Evolutionary conservation across 2,797 vertebrate genomes (phyloP).

Genomic region (Podarcis siculus): DNA sequence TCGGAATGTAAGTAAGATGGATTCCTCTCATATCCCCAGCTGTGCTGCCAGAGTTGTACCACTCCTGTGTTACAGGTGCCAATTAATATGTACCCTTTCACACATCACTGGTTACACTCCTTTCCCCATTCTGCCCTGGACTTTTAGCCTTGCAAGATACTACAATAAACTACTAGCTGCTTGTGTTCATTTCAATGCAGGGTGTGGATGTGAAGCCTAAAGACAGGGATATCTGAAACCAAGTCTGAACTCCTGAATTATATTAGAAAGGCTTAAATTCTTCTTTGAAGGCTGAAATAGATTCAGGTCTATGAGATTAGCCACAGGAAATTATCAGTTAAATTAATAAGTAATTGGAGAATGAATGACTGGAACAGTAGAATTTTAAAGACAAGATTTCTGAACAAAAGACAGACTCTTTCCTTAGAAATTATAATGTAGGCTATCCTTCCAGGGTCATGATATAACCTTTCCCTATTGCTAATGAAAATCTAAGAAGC

Average conservation of each 20-base stretch:
- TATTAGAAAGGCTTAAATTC: constrained; percentile 66
- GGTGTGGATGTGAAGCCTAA: constrained; percentile 53
- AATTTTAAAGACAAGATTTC: constrained; percentile 51
- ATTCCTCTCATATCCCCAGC: too few species aligned
- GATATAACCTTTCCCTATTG: constrained; percentile 22
- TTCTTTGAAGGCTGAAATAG: constrained; percentile 64
- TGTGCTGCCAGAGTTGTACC: background rate
- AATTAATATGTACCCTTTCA: background rate
- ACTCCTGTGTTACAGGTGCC: background rate
- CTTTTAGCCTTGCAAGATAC: constrained; percentile 38
- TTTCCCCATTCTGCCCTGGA: constrained; percentile 12
- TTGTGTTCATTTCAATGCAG: constrained; percentile 67
- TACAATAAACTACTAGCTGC: constrained; percentile 54
- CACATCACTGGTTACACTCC: background rate
- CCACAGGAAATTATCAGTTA: constrained; percentile 64
- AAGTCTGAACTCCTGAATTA: constrained; percentile 63
- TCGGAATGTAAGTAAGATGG: too few species aligned
- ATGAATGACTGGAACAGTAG: constrained; percentile 46
- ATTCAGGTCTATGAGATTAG: constrained; percentile 65
- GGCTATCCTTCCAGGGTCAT: background rate
- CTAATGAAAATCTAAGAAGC: constrained; percentile 7
- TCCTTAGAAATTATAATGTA: constrained; percentile 45
- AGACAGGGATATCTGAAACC: constrained; percentile 61
- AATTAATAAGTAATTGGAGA: constrained; percentile 68
- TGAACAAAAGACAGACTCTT: constrained; percentile 42